These are phyloP conservation scores for Ommatoiulus sabulosus DNA, from an alignment of 2,888 invertebrate species.

Conservation along the genomic window DNA sequence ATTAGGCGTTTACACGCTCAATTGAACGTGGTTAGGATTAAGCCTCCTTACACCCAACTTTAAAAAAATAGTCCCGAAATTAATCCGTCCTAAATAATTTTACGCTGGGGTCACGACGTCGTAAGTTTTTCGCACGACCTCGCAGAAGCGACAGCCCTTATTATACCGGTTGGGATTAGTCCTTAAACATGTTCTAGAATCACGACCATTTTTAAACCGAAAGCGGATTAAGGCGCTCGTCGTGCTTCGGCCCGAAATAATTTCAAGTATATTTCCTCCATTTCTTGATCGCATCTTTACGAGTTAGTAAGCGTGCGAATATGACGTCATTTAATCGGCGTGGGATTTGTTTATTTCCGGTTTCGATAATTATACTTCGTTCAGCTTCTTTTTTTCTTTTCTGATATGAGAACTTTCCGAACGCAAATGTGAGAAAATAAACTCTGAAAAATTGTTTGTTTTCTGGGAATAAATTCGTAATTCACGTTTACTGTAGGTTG, in stretches of 20 bases:
- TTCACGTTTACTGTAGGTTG: too few relatives aligned
- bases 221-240: background rate
- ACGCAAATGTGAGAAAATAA: too few relatives aligned
- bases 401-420: too few relatives aligned
- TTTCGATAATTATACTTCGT: background rate
- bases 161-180: conserved; percentile 22
- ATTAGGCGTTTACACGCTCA: conserved; percentile 20
- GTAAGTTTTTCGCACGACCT: background rate
- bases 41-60: background rate
- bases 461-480: too few relatives aligned
- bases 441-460: too few relatives aligned
- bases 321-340: conserved; percentile 34
- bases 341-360: conserved; percentile 34
- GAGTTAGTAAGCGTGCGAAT: background rate
- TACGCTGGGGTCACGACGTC: background rate
- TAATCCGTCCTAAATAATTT: background rate
- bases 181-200: background rate
- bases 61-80: background rate
- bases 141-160: background rate
- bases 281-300: background rate
- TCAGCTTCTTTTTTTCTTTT: background rate
- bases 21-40: conserved; percentile 24
- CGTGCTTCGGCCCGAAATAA: background rate
- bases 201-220: background rate
- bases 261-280: background rate